Percentiles rank a stretch among this genome's conserved stretches.
Conservation (phyloP, 1,140 invertebrate genomes). For the Apis florea region DNA sequence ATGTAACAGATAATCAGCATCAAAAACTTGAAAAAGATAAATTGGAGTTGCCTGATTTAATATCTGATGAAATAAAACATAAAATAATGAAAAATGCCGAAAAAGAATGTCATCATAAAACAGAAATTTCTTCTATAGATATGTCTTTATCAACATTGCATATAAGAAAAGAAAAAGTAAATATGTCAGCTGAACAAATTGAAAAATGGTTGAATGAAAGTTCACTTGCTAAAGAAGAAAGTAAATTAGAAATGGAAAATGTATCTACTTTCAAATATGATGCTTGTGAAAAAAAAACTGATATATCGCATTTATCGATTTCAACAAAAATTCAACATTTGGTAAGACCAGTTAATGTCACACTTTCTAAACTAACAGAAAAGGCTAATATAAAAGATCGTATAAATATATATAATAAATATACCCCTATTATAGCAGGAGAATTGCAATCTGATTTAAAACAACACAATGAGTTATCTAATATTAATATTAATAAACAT, state of each 20-base stretch:
- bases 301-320: conserved; percentile 75
- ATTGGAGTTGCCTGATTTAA: conserved; percentile 17
- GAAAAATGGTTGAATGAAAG: conserved; percentile 87
- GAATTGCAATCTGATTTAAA: conserved; percentile 37
- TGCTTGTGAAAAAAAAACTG: conserved; percentile 65
- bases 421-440: not conserved
- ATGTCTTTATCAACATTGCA: conserved; percentile 67
- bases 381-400: conserved; percentile 60
- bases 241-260: conserved; percentile 80
- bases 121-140: conserved; percentile 65
- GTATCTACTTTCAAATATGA: conserved; percentile 73
- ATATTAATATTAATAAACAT: conserved; percentile 56
- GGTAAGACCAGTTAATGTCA: conserved; percentile 78
- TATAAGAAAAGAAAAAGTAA: conserved; percentile 84
- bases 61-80: conserved; percentile 18
- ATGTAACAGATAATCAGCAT: conserved; percentile 7
- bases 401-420: conserved; percentile 29
- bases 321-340: conserved; percentile 78
- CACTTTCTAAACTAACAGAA: conserved; percentile 75
- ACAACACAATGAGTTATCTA: conserved; percentile 8
- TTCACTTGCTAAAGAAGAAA: conserved; percentile 81
- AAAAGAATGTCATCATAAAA: conserved; percentile 65
- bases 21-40: conserved; percentile 31
- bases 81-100: conserved; percentile 20
- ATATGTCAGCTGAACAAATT: conserved; percentile 87